These are phyloP conservation scores for Anser brachyrhynchus DNA, from an alignment of 2,113 vertebrate species.

Conservation along the genomic window DNA sequence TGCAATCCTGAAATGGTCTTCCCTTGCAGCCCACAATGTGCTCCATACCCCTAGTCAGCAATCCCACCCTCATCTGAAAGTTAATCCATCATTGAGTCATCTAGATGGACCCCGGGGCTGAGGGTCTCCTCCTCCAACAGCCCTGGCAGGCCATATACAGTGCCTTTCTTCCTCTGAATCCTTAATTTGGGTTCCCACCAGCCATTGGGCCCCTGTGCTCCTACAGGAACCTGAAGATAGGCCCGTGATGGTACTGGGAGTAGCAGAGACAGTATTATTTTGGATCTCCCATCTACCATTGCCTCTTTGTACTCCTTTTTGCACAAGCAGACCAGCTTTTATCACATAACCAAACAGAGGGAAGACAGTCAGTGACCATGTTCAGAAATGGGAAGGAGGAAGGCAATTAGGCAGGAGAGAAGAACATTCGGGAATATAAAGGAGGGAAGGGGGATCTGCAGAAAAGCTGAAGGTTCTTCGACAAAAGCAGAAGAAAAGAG, in stretches of 20 bases:
- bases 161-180: neutral
- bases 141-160: neutral
- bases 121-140: neutral
- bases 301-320: neutral
- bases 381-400: neutral
- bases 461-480: neutral
- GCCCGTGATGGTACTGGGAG: neutral
- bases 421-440: neutral
- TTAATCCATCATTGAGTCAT: neutral
- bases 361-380: neutral
- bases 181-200: neutral
- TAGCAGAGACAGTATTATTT: neutral
- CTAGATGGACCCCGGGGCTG: neutral
- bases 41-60: neutral
- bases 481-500: neutral
- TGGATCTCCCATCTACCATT: neutral
- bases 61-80: neutral
- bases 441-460: neutral
- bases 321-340: neutral
- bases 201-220: neutral
- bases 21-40: neutral
- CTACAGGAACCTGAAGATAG: neutral
- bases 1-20: neutral
- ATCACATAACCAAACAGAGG: neutral
- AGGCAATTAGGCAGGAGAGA: neutral